Evolutionary conservation across 1,140 invertebrate species (phyloP).

Genomic region (Caenorhabditis latens): DNA sequence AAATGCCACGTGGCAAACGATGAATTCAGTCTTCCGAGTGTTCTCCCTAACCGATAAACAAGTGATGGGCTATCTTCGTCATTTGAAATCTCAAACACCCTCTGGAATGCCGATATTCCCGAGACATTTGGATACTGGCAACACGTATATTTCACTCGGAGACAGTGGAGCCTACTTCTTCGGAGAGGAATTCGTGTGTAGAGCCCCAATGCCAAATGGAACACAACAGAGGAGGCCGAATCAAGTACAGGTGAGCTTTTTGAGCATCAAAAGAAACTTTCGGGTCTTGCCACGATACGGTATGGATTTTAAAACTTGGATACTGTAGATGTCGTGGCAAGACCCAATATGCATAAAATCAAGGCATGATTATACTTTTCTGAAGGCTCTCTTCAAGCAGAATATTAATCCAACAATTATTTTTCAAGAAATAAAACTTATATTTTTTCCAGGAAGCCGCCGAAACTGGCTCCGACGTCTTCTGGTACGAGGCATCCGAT

Average conservation of each 20-base stretch:
- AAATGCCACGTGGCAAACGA: constrained; percentile 12
- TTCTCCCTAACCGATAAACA: constrained; percentile 1
- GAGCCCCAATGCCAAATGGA: constrained; percentile 35
- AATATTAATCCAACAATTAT: neutral
- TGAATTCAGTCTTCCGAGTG: constrained; percentile 24
- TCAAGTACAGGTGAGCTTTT: neutral
- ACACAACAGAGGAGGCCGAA: constrained; percentile 18
- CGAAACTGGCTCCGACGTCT: constrained; percentile 42
- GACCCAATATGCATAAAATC: neutral
- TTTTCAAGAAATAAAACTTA: neutral
- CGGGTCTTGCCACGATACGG: no score
- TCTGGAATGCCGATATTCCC: constrained; percentile 24
- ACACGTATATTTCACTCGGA: neutral
- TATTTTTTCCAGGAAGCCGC: neutral
- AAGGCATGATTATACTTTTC: no score
- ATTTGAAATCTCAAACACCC: neutral
- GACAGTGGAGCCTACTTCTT: constrained; percentile 27
- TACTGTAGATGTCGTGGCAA: neutral
- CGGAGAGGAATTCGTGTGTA: constrained; percentile 20
- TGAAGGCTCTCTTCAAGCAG: neutral
- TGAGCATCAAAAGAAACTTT: no score
- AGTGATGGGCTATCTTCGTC: constrained; percentile 42
- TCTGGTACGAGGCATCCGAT: constrained; percentile 50
- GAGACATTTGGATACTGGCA: constrained; percentile 4
- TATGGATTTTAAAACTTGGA: no score